phyloP scores from a whole-genome alignment of 2,113 vertebrate genomes.

The Brevimyrus niger region DNA sequence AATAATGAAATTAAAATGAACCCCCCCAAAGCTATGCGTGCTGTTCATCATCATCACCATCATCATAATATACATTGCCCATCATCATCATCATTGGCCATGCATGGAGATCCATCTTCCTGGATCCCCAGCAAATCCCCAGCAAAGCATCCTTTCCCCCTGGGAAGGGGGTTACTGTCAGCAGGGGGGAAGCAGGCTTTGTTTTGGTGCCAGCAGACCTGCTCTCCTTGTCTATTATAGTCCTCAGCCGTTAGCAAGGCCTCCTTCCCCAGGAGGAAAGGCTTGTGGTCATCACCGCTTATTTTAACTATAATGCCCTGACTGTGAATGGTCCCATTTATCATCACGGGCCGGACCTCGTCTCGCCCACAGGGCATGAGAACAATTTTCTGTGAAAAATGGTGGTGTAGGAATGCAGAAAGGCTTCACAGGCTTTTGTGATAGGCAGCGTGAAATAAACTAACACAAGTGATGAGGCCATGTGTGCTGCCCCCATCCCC shows the following conservation, averaged over 20 bases:
- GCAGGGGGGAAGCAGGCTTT: no score
- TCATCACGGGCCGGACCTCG: background rate
- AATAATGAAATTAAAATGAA: background rate
- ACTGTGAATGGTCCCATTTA: background rate
- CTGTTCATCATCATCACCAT: background rate
- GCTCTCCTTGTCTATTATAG: background rate
- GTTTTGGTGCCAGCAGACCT: background rate
- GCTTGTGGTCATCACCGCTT: background rate
- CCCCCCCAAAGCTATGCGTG: background rate
- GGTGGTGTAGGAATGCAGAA: conserved; percentile 30
- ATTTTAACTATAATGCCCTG: conserved; percentile 10
- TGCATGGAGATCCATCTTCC: background rate
- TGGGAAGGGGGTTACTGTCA: background rate
- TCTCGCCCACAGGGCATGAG: background rate
- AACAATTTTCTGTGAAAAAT: conserved; percentile 22
- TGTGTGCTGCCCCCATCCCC: background rate
- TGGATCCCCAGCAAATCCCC: background rate
- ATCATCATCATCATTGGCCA: no score
- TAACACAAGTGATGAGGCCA: conserved; percentile 49
- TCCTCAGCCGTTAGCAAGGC: background rate
- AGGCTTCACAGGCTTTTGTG: conserved; percentile 45
- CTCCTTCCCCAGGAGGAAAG: background rate
- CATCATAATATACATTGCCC: background rate
- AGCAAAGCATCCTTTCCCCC: background rate
- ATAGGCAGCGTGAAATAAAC: conserved; percentile 62